Evolutionary conservation across 1,140 invertebrate genomes (phyloP), one percentile per base, ranked within the genome.

Genomic region (Latrodectus geometricus): DNA sequence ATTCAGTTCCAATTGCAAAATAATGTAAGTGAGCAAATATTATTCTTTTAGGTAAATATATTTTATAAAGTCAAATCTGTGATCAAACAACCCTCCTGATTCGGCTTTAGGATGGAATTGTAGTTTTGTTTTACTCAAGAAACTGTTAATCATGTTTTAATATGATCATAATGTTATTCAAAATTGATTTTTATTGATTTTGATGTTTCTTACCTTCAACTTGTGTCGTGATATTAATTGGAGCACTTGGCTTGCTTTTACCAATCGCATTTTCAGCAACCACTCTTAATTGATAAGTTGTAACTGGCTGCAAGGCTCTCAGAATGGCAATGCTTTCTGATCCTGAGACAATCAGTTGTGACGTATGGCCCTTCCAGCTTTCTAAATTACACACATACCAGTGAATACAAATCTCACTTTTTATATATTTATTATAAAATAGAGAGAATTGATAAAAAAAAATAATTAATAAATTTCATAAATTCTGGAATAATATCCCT

Each of bases 201-300:
- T 23, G 8, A 68, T 11, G 3, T 0, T 90, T 50, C 75, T 81
- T 89, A 94, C 94, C 93, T 94, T 99, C 97, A 92, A 99, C 97
- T 54, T 96, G 96, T 54, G 97, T 98, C 77, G 97, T 97, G 79
- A 98, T 97, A 3, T 96, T 96, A 0, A 98, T 95, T 15, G 95
- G 95, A 89, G 96, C 95, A 4, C 97, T 98, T 0, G 97, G 96
- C 89, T 96, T 95, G 8, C 97, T 97, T 3, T 94, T 94, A 23
- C 98, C 97, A 87, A 99, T 95, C 91, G 96, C 95, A 90, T 99
- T 99, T 92, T 98, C 96, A 82, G 97, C 97, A 9, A 97, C 95
- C 88, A 99, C 96, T 80, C 97, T 93, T 77, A 99, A 93, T 89
- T 98, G 95, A 90, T 99, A 99, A 4, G 96, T 96, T 0, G 96